Percentiles rank a stretch among this genome's conserved stretches.
Conservation (phyloP, 2,113 vertebrate species). For the Plotosus lineatus region DNA sequence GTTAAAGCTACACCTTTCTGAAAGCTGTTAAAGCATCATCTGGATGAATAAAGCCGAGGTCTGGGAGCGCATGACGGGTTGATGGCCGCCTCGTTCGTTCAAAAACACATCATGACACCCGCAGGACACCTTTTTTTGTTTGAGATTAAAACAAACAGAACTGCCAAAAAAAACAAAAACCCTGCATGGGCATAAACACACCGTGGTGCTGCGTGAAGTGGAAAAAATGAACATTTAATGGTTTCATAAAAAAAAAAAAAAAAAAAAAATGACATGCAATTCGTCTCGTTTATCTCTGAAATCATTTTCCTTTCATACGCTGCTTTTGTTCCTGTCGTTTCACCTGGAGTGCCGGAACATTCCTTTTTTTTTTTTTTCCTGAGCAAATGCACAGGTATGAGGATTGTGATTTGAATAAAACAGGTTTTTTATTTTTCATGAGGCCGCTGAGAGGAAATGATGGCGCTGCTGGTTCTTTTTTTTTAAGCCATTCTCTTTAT, state of each 20-base stretch:
- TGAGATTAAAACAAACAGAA: neutral
- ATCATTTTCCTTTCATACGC: neutral
- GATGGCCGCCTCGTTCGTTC: neutral
- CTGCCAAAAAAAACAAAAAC: neutral
- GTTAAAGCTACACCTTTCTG: neutral
- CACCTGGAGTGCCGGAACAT: neutral
- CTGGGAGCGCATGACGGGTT: neutral
- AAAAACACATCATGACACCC: neutral
- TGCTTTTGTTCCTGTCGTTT: conserved; percentile 3
- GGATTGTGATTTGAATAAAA: conserved; percentile 33
- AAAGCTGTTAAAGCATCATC: neutral
- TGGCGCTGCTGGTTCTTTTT: neutral
- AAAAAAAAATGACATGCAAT: conserved; percentile 1
- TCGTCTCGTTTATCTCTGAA: conserved; percentile 24
- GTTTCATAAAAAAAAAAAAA: neutral
- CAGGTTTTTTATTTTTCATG: conserved; percentile 17
- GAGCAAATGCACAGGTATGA: conserved; percentile 11
- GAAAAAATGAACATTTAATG: conserved; percentile 12
- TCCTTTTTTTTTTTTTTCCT: neutral
- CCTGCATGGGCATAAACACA: conserved; percentile 12
- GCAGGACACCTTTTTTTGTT: neutral
- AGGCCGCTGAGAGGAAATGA: neutral
- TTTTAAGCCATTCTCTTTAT: conserved; percentile 13
- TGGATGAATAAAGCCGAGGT: neutral
- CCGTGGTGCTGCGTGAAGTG: neutral